Percentiles rank a stretch among this genome's conserved stretches.
Evolutionary conservation across 2,888 invertebrate genomes (phyloP).

Genomic region (Anthoptus insignis): DNA sequence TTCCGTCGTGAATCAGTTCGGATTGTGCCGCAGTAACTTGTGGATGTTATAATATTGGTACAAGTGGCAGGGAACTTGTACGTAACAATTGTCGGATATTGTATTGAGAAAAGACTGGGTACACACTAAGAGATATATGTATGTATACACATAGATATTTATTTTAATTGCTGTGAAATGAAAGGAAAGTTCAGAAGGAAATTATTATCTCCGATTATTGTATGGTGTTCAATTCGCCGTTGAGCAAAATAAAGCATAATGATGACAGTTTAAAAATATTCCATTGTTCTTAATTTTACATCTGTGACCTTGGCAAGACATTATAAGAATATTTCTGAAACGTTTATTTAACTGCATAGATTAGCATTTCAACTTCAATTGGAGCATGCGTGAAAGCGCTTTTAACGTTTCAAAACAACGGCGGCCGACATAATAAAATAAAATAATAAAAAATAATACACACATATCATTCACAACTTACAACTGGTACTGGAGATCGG

Average conservation of each 20-base stretch:
- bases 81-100: background rate
- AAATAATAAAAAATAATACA: too few relatives aligned
- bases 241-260: too few relatives aligned
- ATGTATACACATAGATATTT: background rate
- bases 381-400: background rate
- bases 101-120: background rate
- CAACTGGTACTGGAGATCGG: too few relatives aligned
- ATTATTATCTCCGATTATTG: too few relatives aligned
- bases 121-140: too few relatives aligned
- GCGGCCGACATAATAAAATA: background rate
- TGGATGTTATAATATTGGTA: conserved; percentile 3
- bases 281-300: too few relatives aligned
- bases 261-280: too few relatives aligned
- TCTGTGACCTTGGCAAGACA: too few relatives aligned
- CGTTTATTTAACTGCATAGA: background rate
- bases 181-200: too few relatives aligned
- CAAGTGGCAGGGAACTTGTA: background rate
- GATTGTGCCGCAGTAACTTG: conserved; percentile 2
- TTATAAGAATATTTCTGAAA: background rate
- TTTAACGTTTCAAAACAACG: background rate
- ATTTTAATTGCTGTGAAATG: too few relatives aligned
- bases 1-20: conserved; percentile 13
- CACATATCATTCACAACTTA: too few relatives aligned
- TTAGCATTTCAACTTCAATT: background rate
- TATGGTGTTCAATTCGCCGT: too few relatives aligned